phyloP scores from a whole-genome alignment of 2,888 invertebrate species.

The Torymus auratus region DNA sequence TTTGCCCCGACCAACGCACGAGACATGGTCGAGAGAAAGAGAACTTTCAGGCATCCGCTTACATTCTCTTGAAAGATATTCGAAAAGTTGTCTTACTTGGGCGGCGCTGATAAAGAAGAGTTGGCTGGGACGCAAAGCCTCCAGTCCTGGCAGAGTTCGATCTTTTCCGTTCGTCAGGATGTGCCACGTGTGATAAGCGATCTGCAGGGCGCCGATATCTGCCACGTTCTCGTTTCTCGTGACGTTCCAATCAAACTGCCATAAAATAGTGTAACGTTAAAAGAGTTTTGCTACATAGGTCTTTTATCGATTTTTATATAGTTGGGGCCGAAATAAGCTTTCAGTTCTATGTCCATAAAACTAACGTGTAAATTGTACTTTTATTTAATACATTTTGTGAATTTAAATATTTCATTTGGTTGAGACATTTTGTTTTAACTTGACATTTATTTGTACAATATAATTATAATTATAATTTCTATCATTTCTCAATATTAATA shows the following conservation, averaged over 20 bases:
- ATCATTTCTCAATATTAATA: too few species aligned
- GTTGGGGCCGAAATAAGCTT: too few species aligned
- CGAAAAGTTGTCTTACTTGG: constrained; percentile 71
- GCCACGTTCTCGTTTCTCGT: constrained; percentile 79
- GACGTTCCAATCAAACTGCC: constrained; percentile 78
- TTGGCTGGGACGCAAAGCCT: constrained; percentile 76
- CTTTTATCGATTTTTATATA: neutral
- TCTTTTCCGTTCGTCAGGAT: constrained; percentile 70
- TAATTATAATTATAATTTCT: too few species aligned
- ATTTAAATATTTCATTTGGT: too few species aligned
- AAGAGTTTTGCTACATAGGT: neutral
- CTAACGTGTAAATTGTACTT: too few species aligned
- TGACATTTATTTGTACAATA: too few species aligned
- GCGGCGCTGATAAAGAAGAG: constrained; percentile 78
- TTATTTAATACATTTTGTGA: too few species aligned
- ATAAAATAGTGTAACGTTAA: constrained; percentile 32
- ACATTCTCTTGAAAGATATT: too few species aligned
- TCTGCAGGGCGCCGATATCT: constrained; percentile 78
- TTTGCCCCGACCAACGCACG: neutral
- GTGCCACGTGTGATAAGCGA: constrained; percentile 77
- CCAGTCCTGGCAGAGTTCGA: constrained; percentile 76
- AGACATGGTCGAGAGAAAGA: too few species aligned
- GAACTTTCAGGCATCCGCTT: too few species aligned
- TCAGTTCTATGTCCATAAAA: too few species aligned
- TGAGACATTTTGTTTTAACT: too few species aligned